Conservation (phyloP, 1,140 invertebrate genomes). For the Pararge aegeria region DNA sequence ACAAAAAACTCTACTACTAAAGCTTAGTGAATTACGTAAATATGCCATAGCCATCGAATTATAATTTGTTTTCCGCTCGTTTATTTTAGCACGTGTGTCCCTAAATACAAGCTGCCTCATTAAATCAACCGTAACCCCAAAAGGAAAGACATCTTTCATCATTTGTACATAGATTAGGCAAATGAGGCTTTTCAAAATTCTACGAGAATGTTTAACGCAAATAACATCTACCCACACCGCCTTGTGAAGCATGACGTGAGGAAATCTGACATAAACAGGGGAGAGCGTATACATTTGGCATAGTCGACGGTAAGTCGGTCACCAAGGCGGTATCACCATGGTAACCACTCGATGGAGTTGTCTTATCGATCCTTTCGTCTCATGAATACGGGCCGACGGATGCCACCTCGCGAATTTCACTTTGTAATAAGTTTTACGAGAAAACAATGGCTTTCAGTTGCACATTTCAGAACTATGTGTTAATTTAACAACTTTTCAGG, state of each 20-base stretch:
- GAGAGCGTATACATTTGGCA: constrained; percentile 9
- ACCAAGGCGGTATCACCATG: constrained; percentile 40
- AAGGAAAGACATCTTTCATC: no score
- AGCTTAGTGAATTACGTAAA: no score
- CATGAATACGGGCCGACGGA: constrained; percentile 19
- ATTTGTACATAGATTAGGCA: not conserved
- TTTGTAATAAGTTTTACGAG: constrained; percentile 6
- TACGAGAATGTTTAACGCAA: not conserved
- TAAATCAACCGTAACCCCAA: no score
- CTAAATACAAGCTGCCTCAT: no score
- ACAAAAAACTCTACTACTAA: no score
- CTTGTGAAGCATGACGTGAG: not conserved
- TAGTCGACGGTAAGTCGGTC: constrained; percentile 29
- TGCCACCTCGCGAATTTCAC: constrained; percentile 16
- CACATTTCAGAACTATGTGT: no score
- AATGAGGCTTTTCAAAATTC: not conserved
- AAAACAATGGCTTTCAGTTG: no score
- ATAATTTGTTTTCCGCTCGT: no score
- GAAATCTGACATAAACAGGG: not conserved
- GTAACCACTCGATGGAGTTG: constrained; percentile 34
- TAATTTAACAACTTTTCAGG: no score
- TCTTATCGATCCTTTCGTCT: constrained; percentile 42
- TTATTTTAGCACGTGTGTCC: no score
- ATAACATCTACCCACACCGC: not conserved
- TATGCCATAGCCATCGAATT: no score